Conservation (phyloP, 2,113 vertebrate genomes). For the Hippocampus zosterae region DNA sequence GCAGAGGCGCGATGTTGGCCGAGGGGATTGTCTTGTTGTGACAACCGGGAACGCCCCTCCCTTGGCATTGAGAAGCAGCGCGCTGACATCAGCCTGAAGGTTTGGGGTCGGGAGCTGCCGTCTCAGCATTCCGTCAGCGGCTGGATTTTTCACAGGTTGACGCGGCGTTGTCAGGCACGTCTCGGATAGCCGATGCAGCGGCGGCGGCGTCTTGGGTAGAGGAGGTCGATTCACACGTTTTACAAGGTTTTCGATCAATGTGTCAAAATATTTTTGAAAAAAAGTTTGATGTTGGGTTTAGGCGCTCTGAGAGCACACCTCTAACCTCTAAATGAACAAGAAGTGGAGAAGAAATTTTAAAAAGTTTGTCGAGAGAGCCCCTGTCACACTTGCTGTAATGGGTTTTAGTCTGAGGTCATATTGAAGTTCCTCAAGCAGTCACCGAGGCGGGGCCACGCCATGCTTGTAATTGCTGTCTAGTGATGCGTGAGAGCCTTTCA, state of each 20-base stretch:
- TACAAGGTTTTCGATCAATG: background rate
- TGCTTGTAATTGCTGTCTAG: conserved; percentile 24
- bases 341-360: conserved; percentile 1
- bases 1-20: conserved; percentile 25
- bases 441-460: conserved; percentile 14
- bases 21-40: conserved; percentile 33
- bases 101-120: conserved; percentile 16
- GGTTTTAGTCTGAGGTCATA: conserved; percentile 35
- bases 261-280: no score
- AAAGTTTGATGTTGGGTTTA: no score
- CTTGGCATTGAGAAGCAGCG: conserved; percentile 43
- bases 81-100: conserved; percentile 49
- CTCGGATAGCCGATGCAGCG: conserved; percentile 1
- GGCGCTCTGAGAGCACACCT: background rate
- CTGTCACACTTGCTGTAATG: conserved; percentile 21
- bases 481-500: conserved; percentile 18
- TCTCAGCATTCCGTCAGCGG: conserved; percentile 38
- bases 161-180: conserved; percentile 20
- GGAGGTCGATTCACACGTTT: conserved; percentile 2
- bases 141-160: conserved; percentile 25
- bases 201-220: background rate
- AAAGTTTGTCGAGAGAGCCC: background rate
- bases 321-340: background rate
- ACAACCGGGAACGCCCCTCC: conserved; percentile 51
- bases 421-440: conserved; percentile 38